Evolutionary conservation across 2,888 invertebrate species (phyloP), one percentile per base, ranked within the genome.

Genomic region (Gisinianus flammeolus): DNA sequence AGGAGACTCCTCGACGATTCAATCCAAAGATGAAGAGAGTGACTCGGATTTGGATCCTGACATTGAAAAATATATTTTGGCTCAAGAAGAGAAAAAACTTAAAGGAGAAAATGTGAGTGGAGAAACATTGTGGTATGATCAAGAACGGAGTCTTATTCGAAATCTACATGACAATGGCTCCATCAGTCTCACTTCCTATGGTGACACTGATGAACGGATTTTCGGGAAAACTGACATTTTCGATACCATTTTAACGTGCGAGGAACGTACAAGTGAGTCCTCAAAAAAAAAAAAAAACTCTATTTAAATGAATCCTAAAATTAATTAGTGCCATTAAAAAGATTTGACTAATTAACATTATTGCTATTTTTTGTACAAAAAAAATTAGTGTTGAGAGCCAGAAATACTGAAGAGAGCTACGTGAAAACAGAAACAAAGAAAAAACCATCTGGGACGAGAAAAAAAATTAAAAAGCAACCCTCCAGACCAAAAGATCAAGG

Each of bases 181-280:
- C 16, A 73, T 79, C 69, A 79, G 78, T 33, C 62, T 79, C 62
- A 79, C 78, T 16, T 66, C 74, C 22, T 79, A 79, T 75, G 70
- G 56, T 22, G 64, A 62, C 22, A 67, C 72, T 58, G 70, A 76
- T 62, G 73, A 78, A 30, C 35, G 24, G 35, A 68, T 68, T 31
- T 78, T 78, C 58, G 78, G 78, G 6, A 78, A 73, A 44, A 64
- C 78, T 28, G 72, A 68, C n/a, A 73, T 78, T 52, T 68, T 78
- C 35, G 35, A 73, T 19, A 22, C 68, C 54, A 73, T 78, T 28
- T 26, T 78, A 31, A 73, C 78, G 12, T 22, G 30, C 28, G 78
- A 78, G 16, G 78, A 78, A 54, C 73, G 74, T 10, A 62, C 66
- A n/a, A 78, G 78, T 78, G 68, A 56, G 73, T 58, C 28, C 31